phyloP scores from a whole-genome alignment of 2,888 invertebrate species.

The Seira ritae region DNA sequence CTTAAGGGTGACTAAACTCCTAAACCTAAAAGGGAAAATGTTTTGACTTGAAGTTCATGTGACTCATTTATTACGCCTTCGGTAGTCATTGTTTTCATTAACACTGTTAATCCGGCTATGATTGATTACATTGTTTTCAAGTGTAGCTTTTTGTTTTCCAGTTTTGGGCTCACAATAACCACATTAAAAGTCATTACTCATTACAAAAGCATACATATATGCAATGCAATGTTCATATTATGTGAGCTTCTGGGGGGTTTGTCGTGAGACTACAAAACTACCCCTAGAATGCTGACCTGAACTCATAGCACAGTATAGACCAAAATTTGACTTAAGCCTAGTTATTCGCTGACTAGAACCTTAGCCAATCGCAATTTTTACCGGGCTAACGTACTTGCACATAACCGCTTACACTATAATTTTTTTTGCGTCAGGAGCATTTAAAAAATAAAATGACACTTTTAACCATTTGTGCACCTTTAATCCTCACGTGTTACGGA shows the following conservation, averaged over 20 bases:
- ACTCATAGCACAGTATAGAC: neutral
- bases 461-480: neutral
- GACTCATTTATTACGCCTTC: neutral
- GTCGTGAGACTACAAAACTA: neutral
- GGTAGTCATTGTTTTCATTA: conserved; percentile 7
- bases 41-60: neutral
- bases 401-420: no score
- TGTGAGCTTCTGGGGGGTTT: conserved; percentile 19
- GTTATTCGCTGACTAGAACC: neutral
- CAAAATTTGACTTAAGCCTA: neutral
- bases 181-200: neutral
- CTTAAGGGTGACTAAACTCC: neutral
- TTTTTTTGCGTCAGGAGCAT: no score
- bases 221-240: no score
- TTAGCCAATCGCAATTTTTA: neutral
- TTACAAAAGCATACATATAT: no score
- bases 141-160: neutral
- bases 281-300: no score
- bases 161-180: neutral
- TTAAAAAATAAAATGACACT: neutral
- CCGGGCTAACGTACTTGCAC: no score
- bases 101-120: neutral
- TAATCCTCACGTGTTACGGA: conserved; percentile 12
- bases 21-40: no score
- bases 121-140: conserved; percentile 26